Conservation (phyloP, 2,797 vertebrate genomes). For the Falco biarmicus region DNA sequence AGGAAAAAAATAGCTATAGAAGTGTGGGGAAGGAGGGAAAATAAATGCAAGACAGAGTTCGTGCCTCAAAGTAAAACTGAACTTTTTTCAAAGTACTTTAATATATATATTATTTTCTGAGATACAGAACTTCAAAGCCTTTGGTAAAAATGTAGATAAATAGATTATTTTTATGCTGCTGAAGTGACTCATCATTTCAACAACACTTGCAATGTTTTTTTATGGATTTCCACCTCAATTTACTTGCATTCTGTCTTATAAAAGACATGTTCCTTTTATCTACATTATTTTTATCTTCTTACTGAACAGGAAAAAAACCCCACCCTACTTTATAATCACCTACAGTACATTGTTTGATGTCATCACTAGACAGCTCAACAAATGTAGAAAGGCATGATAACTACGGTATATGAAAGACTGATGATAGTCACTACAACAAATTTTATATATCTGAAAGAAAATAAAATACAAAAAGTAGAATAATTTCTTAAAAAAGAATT, state of each 20-base stretch:
- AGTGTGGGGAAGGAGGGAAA: not conserved
- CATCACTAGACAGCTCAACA: conserved; percentile 28
- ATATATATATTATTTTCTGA: conserved; percentile 22
- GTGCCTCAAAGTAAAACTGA: conserved; percentile 24
- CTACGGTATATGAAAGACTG: conserved; percentile 14
- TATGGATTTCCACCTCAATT: conserved; percentile 38
- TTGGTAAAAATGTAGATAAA: conserved; percentile 52
- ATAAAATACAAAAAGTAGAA: not conserved
- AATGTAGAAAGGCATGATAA: conserved; percentile 39
- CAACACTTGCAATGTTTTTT: not conserved
- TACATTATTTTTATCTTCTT: conserved; percentile 59
- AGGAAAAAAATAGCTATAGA: not conserved
- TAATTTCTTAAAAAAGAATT: not conserved
- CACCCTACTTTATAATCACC: conserved; percentile 18
- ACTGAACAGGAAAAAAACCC: not conserved
- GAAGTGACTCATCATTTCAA: conserved; percentile 49
- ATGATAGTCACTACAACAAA: conserved; percentile 5
- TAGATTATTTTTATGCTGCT: conserved; percentile 40
- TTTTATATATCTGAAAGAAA: conserved; percentile 16
- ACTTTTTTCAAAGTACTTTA: conserved; percentile 25
- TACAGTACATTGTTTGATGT: conserved; percentile 52
- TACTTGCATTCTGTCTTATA: conserved; percentile 32
- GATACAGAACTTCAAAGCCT: conserved; percentile 49
- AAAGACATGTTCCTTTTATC: conserved; percentile 48
- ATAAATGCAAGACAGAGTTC: not conserved